Evolutionary conservation across 2,113 vertebrate species (phyloP).

Genomic region (Sminthopsis crassicaudata): DNA sequence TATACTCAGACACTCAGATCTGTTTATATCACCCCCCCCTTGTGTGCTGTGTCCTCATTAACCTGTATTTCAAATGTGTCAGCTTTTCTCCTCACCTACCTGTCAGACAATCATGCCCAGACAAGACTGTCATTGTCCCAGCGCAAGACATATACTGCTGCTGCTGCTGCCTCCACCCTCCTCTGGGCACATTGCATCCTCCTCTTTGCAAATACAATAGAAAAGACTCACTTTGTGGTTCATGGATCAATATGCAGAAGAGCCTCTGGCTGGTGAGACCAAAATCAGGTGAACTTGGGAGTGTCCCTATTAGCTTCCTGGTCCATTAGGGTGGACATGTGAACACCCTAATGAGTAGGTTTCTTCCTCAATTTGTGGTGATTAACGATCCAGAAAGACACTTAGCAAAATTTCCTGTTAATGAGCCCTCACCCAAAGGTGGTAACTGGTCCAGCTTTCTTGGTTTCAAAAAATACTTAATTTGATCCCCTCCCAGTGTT

Average conservation of each 20-base stretch:
- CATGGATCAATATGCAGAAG: background rate
- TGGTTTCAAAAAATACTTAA: background rate
- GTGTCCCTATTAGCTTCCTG: background rate
- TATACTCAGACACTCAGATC: background rate
- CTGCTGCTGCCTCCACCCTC: too few relatives aligned
- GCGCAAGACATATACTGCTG: background rate
- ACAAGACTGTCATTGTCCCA: background rate
- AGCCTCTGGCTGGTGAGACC: background rate
- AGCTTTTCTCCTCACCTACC: background rate
- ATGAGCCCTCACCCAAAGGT: background rate
- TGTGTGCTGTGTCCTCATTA: background rate
- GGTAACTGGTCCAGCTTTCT: background rate
- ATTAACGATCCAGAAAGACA: slow-evolving; percentile 9
- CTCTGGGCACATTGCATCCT: background rate
- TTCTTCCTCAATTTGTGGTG: background rate
- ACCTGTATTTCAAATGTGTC: background rate
- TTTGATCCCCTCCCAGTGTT: background rate
- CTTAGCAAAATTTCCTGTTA: background rate
- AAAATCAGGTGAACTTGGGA: background rate
- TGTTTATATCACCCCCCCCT: background rate
- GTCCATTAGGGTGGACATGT: background rate
- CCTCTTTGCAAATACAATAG: background rate
- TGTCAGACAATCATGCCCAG: background rate
- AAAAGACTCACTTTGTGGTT: background rate
- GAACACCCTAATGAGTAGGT: background rate